A percentile compares a stretch with the other conserved stretches of the same genome.
These are phyloP conservation scores for Anthopleura sola DNA, from an alignment of 64 coral and sea anemone species.

Conservation along the genomic window DNA sequence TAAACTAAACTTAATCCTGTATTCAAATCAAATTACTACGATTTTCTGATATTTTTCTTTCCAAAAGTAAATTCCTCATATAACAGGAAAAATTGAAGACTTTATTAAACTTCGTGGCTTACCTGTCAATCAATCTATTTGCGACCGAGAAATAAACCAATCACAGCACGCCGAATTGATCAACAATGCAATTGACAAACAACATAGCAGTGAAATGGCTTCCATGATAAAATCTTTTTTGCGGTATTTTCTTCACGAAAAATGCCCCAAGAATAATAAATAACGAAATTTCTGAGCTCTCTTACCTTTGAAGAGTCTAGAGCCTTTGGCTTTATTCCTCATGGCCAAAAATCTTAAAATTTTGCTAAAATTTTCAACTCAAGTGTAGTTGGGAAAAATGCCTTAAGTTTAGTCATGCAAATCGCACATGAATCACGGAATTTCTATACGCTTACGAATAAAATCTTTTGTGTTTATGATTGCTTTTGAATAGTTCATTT, in stretches of 20 bases:
- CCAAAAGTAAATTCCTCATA: too few species aligned
- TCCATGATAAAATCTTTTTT: not conserved
- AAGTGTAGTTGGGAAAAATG: not conserved
- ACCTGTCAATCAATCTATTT: conserved; percentile 81
- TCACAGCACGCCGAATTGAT: conserved; percentile 24
- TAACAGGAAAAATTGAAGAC: too few species aligned
- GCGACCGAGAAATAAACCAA: conserved; percentile 36
- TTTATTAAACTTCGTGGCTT: conserved; percentile 17
- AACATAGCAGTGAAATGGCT: not conserved
- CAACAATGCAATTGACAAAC: conserved; percentile 14
- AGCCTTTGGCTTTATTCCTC: not conserved
- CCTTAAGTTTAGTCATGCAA: not conserved
- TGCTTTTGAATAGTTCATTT: not conserved
- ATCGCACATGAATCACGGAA: not conserved
- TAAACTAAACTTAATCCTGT: not conserved
- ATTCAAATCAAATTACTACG: not conserved
- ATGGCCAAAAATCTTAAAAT: not conserved
- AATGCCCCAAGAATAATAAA: not conserved
- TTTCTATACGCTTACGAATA: not conserved
- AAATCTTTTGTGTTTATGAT: not conserved
- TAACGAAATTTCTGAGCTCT: not conserved
- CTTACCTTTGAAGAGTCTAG: not conserved
- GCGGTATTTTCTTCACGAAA: not conserved
- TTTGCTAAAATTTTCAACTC: not conserved
- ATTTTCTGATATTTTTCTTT: not conserved